Evolutionary conservation across 2,888 invertebrate species (phyloP).

Genomic region (Phyllotreta cruciferae): DNA sequence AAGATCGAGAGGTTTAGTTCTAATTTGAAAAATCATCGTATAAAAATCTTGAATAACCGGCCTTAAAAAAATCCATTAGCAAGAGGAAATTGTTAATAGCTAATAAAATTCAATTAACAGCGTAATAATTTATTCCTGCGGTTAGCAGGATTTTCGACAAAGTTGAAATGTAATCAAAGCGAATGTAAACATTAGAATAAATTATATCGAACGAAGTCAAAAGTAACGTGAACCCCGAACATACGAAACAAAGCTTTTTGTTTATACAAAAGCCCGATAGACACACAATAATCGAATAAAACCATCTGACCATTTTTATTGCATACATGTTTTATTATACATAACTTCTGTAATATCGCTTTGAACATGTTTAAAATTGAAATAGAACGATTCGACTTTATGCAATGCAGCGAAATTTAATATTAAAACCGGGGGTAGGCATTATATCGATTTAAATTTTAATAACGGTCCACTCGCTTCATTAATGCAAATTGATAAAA

Average conservation of each 20-base stretch:
- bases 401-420: constrained; percentile 35
- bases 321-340: constrained; percentile 17
- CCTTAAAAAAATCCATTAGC: no score
- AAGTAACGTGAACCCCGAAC: no score
- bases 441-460: constrained; percentile 36
- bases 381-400: constrained; percentile 31
- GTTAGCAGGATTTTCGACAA: no score
- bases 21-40: no score
- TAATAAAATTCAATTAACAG: no score
- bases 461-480: constrained; percentile 35
- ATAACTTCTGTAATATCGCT: constrained; percentile 27
- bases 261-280: neutral
- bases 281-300: constrained; percentile 4
- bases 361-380: constrained; percentile 30
- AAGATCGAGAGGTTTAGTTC: no score
- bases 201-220: no score
- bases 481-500: constrained; percentile 38
- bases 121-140: no score
- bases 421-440: constrained; percentile 31
- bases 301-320: constrained; percentile 2
- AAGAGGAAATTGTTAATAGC: no score
- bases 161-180: no score
- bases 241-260: neutral
- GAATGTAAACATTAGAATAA: no score
- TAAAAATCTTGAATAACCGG: no score